Percentiles rank a stretch among this genome's conserved stretches.
Conservation (phyloP, 2,797 vertebrate species). For the Podarcis lilfordi region DNA sequence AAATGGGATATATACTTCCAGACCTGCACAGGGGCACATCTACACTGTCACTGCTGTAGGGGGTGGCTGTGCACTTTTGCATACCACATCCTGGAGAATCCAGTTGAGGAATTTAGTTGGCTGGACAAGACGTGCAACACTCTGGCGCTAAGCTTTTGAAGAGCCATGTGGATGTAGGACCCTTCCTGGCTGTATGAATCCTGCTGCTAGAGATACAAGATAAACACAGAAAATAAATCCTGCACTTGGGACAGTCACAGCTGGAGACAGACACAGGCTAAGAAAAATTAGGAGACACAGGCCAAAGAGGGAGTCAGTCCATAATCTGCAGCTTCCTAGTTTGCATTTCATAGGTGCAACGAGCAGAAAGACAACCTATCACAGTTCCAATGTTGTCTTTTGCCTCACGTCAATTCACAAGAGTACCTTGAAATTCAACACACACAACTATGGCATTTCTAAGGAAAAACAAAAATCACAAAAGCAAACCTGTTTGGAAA, state of each 20-base stretch:
- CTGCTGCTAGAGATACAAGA: background rate
- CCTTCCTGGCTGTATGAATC: background rate
- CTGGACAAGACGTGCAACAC: background rate
- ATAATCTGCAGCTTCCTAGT: background rate
- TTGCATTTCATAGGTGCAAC: background rate
- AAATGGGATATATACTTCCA: background rate
- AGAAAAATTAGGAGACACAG: background rate
- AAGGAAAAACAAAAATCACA: slow-evolving; percentile 38
- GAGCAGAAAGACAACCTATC: background rate
- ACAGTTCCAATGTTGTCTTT: background rate
- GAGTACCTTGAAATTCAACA: slow-evolving; percentile 29
- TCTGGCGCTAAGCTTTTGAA: background rate
- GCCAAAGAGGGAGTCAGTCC: background rate
- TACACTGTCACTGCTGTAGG: background rate
- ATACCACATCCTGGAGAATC: background rate
- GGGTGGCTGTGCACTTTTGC: background rate
- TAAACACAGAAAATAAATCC: background rate
- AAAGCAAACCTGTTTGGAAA: slow-evolving; percentile 17
- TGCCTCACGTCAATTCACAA: slow-evolving; percentile 46
- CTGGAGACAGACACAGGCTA: background rate
- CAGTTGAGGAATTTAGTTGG: too few relatives aligned
- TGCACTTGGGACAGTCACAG: background rate
- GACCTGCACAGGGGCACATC: background rate
- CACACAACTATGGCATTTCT: slow-evolving; percentile 58
- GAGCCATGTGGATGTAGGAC: background rate